Evolutionary conservation across 2,888 invertebrate species (phyloP).

Genomic region (Notocelia uddmanniana): DNA sequence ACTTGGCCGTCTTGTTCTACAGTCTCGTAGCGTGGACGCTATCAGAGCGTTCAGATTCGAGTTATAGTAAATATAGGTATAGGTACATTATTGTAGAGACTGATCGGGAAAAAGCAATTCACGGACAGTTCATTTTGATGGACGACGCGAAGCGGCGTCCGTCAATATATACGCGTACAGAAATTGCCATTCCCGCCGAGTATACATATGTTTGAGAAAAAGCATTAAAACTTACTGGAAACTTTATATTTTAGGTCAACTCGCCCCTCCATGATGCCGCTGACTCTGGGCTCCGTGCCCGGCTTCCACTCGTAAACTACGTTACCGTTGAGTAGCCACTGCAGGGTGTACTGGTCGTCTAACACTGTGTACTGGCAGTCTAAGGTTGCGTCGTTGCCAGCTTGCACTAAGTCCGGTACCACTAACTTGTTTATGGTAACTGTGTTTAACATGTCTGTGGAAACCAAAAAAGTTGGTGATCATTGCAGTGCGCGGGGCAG

Average conservation of each 20-base stretch:
- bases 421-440: conserved; percentile 57
- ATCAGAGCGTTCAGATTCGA: no score
- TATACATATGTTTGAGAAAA: no score
- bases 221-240: conserved; percentile 50
- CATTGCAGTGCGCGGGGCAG: no score
- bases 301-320: conserved; percentile 56
- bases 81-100: no score
- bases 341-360: conserved; percentile 53
- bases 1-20: no score
- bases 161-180: no score
- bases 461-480: not conserved
- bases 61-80: no score
- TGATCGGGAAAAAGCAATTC: no score
- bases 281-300: conserved; percentile 49
- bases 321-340: conserved; percentile 56
- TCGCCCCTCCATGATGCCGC: conserved; percentile 51
- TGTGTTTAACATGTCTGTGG: conserved; percentile 48
- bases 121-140: no score
- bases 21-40: no score
- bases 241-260: conserved; percentile 52
- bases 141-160: no score
- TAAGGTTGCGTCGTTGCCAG: conserved; percentile 51
- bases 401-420: conserved; percentile 59
- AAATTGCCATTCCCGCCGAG: no score
- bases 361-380: conserved; percentile 56